Percentiles rank a stretch among this genome's conserved stretches.
Evolutionary conservation across 2,888 invertebrate genomes (phyloP).

Genomic region (Embidobia sp.): DNA sequence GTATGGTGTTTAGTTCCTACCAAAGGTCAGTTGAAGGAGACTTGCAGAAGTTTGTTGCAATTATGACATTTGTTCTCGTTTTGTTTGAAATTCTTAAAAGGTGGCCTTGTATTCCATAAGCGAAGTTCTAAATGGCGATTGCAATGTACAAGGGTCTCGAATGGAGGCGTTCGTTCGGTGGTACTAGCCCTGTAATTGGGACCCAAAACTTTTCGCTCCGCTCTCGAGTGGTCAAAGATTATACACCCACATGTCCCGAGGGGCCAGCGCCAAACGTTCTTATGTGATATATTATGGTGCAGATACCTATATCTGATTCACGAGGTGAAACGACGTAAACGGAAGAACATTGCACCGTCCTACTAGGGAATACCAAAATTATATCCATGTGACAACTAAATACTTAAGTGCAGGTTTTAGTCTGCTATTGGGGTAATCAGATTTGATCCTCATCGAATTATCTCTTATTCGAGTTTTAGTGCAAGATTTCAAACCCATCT

Average conservation of each 20-base stretch:
- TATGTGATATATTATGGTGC: slow-evolving; percentile 80
- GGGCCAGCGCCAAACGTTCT: slow-evolving; percentile 76
- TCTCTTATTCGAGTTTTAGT: background rate
- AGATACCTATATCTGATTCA: slow-evolving; percentile 81
- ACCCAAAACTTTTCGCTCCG: slow-evolving; percentile 79
- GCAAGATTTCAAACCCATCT: too few species aligned
- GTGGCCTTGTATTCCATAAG: slow-evolving; percentile 66
- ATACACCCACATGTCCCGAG: slow-evolving; percentile 82
- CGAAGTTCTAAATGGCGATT: slow-evolving; percentile 68
- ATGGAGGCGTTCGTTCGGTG: slow-evolving; percentile 79
- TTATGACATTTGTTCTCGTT: slow-evolving; percentile 47
- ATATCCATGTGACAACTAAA: slow-evolving; percentile 17
- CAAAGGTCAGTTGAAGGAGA: background rate
- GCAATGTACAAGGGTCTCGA: slow-evolving; percentile 73
- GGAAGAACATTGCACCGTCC: slow-evolving; percentile 73
- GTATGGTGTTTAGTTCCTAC: too few species aligned
- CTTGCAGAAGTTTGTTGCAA: slow-evolving; percentile 13
- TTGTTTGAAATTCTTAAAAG: slow-evolving; percentile 55
- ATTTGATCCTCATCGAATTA: background rate
- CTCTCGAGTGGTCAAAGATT: slow-evolving; percentile 79
- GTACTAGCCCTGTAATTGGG: slow-evolving; percentile 81
- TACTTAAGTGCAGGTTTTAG: slow-evolving; percentile 12
- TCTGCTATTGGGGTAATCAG: background rate
- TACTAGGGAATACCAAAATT: slow-evolving; percentile 6
- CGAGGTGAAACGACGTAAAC: slow-evolving; percentile 79